A percentile compares a stretch with the other conserved stretches of the same genome.
These are phyloP conservation scores for Sarcophaga subvicina DNA, from an alignment of 2,888 invertebrate genomes.

Conservation along the genomic window DNA sequence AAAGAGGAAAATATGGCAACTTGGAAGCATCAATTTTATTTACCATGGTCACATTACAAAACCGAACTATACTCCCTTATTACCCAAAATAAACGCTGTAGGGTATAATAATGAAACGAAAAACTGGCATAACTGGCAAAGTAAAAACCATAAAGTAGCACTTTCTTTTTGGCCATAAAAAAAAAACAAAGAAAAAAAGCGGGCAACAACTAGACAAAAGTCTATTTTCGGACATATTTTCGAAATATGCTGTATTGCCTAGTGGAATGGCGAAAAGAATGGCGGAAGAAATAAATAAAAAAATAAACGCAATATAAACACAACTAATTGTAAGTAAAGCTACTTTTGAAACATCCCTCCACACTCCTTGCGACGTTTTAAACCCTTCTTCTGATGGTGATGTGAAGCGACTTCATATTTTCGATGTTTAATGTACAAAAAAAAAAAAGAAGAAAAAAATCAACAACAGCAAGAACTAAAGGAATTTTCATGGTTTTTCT, in stretches of 20 bases:
- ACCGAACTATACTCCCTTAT: too few species aligned
- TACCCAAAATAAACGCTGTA: too few species aligned
- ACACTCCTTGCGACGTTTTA: not conserved
- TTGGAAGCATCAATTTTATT: too few species aligned
- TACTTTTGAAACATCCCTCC: not conserved
- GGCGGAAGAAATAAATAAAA: not conserved
- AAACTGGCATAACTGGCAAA: slow-evolving; percentile 29
- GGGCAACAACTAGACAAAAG: slow-evolving; percentile 25
- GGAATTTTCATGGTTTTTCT: slow-evolving; percentile 50
- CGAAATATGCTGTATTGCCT: not conserved
- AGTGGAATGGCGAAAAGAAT: not conserved
- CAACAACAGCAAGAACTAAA: slow-evolving; percentile 19
- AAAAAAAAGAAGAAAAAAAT: not conserved
- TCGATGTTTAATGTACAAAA: slow-evolving; percentile 17
- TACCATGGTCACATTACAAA: too few species aligned
- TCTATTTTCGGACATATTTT: slow-evolving; percentile 56
- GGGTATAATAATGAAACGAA: too few species aligned
- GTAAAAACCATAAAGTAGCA: slow-evolving; percentile 60
- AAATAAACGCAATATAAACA: slow-evolving; percentile 53
- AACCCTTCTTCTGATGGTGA: not conserved
- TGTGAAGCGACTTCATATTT: slow-evolving; percentile 8
- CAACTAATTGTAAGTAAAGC: slow-evolving; percentile 69
- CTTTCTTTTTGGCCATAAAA: slow-evolving; percentile 50
- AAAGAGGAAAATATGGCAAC: too few species aligned
- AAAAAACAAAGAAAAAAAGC: not conserved